Evolutionary conservation across 2,888 invertebrate genomes (phyloP).

Genomic region (Eumerus sabulonum): DNA sequence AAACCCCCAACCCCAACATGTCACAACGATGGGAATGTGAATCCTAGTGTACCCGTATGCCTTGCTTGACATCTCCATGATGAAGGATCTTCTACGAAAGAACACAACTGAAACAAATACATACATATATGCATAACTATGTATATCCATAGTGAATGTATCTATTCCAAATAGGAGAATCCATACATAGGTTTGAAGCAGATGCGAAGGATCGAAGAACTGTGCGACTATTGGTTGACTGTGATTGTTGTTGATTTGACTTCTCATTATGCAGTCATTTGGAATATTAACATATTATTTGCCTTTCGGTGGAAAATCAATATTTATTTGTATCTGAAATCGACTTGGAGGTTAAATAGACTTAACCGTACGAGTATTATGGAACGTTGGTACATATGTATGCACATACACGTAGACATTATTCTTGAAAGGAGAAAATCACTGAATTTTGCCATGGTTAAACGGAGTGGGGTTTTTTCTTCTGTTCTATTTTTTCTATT

Average conservation of each 20-base stretch:
- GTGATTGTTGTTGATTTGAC: conserved; percentile 68
- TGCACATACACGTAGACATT: conserved; percentile 14
- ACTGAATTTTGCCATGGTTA: conserved; percentile 19
- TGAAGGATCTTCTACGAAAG: no score
- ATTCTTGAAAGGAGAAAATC: conserved; percentile 34
- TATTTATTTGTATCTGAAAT: conserved; percentile 51
- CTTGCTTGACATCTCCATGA: no score
- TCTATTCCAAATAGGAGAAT: neutral
- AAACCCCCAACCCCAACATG: no score
- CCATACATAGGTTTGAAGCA: conserved; percentile 38
- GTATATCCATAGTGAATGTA: no score
- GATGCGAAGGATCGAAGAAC: conserved; percentile 46
- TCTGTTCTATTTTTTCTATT: neutral
- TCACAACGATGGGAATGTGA: no score
- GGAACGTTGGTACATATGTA: no score
- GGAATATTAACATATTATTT: conserved; percentile 63
- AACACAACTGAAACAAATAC: no score
- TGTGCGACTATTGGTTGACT: conserved; percentile 30
- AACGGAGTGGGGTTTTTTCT: conserved; percentile 5
- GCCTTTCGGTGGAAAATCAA: conserved; percentile 51
- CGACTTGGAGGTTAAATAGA: neutral
- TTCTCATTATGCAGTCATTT: conserved; percentile 68
- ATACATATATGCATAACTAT: no score
- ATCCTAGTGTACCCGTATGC: no score
- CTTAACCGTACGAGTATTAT: no score